Evolutionary conservation across 2,797 vertebrate species (phyloP).

Genomic region (Miichthys miiuy): DNA sequence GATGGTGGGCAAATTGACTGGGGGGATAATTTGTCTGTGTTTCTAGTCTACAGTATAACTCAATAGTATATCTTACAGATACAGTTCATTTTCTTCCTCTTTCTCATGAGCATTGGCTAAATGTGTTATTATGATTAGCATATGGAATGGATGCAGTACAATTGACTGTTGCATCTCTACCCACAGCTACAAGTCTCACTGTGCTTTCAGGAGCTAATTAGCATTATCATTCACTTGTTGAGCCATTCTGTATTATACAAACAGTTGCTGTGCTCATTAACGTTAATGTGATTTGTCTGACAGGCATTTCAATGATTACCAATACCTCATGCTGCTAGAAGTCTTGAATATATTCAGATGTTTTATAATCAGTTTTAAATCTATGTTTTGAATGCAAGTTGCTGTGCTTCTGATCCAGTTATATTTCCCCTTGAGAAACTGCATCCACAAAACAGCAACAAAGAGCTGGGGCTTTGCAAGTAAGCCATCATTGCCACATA

Average conservation of each 20-base stretch:
- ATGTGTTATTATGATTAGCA: slow-evolving; percentile 35
- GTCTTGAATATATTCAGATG: slow-evolving; percentile 19
- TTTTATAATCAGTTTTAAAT: slow-evolving; percentile 39
- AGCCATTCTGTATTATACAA: slow-evolving; percentile 27
- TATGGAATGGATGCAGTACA: slow-evolving; percentile 18
- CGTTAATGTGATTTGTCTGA: slow-evolving; percentile 56
- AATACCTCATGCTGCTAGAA: slow-evolving; percentile 4
- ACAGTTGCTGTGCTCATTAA: slow-evolving; percentile 33
- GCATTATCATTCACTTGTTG: slow-evolving; percentile 28
- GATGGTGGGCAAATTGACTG: slow-evolving; percentile 37
- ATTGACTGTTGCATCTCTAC: slow-evolving; percentile 14
- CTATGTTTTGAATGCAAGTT: slow-evolving; percentile 38
- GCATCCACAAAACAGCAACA: slow-evolving; percentile 1
- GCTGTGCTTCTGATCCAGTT: slow-evolving; percentile 1
- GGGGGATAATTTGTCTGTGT: slow-evolving; percentile 28
- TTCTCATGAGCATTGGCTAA: slow-evolving; percentile 8
- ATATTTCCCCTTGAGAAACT: neutral
- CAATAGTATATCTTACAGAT: slow-evolving; percentile 17
- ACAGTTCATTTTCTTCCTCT: neutral
- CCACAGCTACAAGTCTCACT: slow-evolving; percentile 16
- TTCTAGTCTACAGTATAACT: slow-evolving; percentile 35
- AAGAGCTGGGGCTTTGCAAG: neutral
- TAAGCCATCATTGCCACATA: slow-evolving; percentile 8
- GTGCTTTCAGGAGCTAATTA: slow-evolving; percentile 30
- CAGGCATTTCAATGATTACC: slow-evolving; percentile 41